Conservation (phyloP, 2,888 invertebrate species). For the Empis stercorea region DNA sequence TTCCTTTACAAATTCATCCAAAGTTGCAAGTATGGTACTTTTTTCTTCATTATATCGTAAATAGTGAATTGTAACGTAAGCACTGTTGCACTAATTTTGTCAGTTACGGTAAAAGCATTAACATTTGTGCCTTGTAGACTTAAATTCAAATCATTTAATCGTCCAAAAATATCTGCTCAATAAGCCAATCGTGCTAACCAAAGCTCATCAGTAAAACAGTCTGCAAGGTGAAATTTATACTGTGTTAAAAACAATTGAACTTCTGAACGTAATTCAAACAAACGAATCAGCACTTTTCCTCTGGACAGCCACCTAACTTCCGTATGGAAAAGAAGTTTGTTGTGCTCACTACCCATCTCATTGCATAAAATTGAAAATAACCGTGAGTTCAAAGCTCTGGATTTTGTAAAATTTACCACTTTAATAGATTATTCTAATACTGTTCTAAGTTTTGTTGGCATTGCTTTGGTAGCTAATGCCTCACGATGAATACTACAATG, state of each 20-base stretch:
- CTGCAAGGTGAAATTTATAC: not conserved
- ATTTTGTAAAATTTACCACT: conserved; percentile 11
- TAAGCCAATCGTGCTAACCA: conserved; percentile 11
- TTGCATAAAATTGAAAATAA: conserved; percentile 8
- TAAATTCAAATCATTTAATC: conserved; percentile 11
- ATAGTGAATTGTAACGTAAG: not conserved
- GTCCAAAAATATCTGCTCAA: conserved; percentile 13
- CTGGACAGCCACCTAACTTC: too few relatives aligned
- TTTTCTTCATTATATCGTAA: not conserved
- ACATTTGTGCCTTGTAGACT: conserved; percentile 5
- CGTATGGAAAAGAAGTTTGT: not conserved
- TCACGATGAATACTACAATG: conserved; percentile 14
- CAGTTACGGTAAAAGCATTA: not conserved
- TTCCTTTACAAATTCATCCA: not conserved
- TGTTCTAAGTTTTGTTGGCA: conserved; percentile 10
- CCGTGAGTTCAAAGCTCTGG: not conserved
- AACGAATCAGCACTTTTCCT: conserved; percentile 7
- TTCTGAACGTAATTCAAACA: conserved; percentile 13
- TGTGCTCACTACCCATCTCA: conserved; percentile 13
- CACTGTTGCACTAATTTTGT: not conserved
- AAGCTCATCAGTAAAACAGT: conserved; percentile 5
- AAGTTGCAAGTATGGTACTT: not conserved
- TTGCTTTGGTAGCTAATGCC: conserved; percentile 12
- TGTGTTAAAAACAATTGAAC: conserved; percentile 10
- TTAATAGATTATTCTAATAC: conserved; percentile 12